Conservation (phyloP, 2,888 invertebrate genomes). For the Atherix ibis region DNA sequence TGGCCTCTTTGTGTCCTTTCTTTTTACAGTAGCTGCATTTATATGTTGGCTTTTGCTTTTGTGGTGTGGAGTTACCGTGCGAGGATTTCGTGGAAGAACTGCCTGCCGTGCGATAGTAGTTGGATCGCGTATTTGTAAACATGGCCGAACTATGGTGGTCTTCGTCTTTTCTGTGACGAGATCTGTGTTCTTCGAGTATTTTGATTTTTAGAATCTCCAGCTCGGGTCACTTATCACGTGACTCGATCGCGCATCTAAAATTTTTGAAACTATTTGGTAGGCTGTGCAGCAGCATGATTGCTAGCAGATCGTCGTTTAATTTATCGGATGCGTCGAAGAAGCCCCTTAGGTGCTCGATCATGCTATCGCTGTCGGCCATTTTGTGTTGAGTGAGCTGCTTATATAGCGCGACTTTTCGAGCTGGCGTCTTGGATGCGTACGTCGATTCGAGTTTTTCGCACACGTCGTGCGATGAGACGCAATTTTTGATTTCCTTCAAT, state of each 20-base stretch:
- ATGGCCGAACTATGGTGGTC: too few species aligned
- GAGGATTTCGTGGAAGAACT: too few species aligned
- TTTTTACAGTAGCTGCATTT: too few species aligned
- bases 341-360: not conserved
- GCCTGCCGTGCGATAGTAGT: too few species aligned
- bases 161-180: too few species aligned
- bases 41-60: too few species aligned
- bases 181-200: not conserved
- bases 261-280: not conserved
- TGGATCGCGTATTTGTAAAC: too few species aligned
- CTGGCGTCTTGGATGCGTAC: slow-evolving; percentile 4
- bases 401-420: slow-evolving; percentile 1
- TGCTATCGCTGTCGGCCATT: not conserved
- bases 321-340: not conserved
- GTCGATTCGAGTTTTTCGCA: slow-evolving; percentile 1
- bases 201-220: not conserved
- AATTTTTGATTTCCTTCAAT: slow-evolving; percentile 5
- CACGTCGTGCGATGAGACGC: slow-evolving; percentile 1
- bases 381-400: not conserved
- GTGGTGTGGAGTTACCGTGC: too few species aligned
- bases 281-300: not conserved
- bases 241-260: not conserved
- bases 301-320: not conserved
- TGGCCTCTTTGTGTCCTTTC: too few species aligned
- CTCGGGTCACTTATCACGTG: not conserved